phyloP scores from a whole-genome alignment of 2,888 invertebrate species.

The Lottia scabra region DNA sequence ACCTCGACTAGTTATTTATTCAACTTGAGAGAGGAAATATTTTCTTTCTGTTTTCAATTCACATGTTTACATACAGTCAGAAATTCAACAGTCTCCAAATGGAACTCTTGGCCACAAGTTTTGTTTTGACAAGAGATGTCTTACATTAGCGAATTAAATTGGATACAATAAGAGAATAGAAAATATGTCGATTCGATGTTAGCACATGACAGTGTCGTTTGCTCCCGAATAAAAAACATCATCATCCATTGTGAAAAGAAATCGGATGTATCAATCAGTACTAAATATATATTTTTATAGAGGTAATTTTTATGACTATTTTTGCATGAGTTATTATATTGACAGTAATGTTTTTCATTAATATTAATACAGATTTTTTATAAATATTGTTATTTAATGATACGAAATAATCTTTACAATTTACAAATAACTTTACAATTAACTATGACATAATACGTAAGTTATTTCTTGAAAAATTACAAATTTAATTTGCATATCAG shows the following conservation, averaged over 20 bases:
- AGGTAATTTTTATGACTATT: too few relatives aligned
- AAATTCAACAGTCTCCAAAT: conserved; percentile 7
- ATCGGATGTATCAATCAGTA: background rate
- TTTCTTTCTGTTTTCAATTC: background rate
- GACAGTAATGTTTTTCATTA: too few relatives aligned
- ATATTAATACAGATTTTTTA: too few relatives aligned
- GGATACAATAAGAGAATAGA: background rate
- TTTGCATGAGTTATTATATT: too few relatives aligned
- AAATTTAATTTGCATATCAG: too few relatives aligned
- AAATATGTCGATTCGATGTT: background rate
- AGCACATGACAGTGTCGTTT: background rate
- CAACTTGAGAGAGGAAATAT: conserved; percentile 7
- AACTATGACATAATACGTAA: too few relatives aligned
- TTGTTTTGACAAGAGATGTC: conserved; percentile 1
- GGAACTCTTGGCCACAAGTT: background rate
- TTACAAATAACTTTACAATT: too few relatives aligned
- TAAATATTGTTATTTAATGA: too few relatives aligned
- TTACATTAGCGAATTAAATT: background rate
- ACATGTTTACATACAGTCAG: conserved; percentile 3
- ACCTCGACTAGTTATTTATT: background rate
- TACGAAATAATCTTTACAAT: too few relatives aligned
- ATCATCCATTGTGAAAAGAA: background rate
- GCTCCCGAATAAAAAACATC: background rate
- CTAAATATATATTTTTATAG: too few relatives aligned
- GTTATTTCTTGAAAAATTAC: too few relatives aligned